Base-by-base conservation (phyloP, 2,113 vertebrate genomes). In the Tursiops truncatus region DNA sequence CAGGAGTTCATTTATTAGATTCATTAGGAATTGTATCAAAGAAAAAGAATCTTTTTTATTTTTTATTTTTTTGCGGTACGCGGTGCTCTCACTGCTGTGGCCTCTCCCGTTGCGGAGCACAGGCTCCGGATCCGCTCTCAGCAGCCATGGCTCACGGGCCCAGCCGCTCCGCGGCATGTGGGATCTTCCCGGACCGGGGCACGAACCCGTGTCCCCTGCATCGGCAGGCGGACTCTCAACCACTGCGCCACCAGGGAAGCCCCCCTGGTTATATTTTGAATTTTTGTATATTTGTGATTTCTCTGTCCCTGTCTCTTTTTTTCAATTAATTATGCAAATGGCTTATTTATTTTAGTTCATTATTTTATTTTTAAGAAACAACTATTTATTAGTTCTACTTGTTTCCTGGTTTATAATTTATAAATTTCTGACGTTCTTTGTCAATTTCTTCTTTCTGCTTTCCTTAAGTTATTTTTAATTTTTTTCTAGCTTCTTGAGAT, bases 21-120 rank as follows among this genome's bases (percentile, higher is more conserved):
- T 96, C 56, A 97, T 93, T 94, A 92, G 26, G 13, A 92, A 67
- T 86, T 94, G 3, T 20, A 92, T 68, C 10, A 50, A 86, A 96
- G 79, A 53, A 84, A 38, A 63, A 89, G 20, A 83, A 21, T 47
- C 95, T 96, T 91, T 47, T 47, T 47, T 47, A 11, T 11, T 47
- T 47, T 38, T 38, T 38, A 38, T 38, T 38, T 38, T 38, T 47
- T 47, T 47, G 44, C 9, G 44, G 10, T 47, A 47, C 44, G 10
- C 44, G 44, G 44, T 0, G 0, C 44, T 47, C 44, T 47, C 44
- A 47, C 44, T 47, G 44, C 9, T 47, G 44, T 47, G 44, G 44
- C 44, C 9, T 47, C 44, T 47, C 44, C 10, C 44, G 10, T 47
- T 47, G 44, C 44, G 2, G 44, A 9, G 8, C 44, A 44, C 44